These are phyloP conservation scores for Cirrhinus molitorella DNA, from an alignment of 2,797 vertebrate genomes.

Conservation along the genomic window DNA sequence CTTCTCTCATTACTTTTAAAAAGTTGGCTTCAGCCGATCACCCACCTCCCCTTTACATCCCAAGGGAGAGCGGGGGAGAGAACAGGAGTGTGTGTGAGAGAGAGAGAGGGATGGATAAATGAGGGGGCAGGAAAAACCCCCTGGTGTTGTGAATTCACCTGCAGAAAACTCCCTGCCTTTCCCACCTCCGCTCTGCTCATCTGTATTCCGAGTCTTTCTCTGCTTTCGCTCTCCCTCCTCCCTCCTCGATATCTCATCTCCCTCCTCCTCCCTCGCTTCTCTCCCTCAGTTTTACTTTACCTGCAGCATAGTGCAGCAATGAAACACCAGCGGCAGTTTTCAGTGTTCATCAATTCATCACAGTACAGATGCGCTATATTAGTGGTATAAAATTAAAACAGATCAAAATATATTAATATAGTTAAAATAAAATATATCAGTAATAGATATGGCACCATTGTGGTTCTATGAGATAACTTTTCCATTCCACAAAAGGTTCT, in stretches of 20 bases:
- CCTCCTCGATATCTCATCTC: constrained; percentile 36
- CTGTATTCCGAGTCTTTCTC: constrained; percentile 76
- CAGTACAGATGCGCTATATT: no score
- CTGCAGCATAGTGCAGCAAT: constrained; percentile 76
- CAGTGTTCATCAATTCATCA: not conserved
- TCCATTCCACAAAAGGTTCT: not conserved
- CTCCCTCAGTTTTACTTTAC: constrained; percentile 77
- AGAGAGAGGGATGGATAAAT: constrained; percentile 63
- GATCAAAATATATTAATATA: no score
- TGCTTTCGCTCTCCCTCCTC: constrained; percentile 50
- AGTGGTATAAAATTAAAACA: no score
- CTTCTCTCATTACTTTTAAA: constrained; percentile 59
- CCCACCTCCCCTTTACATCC: constrained; percentile 38
- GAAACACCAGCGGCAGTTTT: constrained; percentile 64
- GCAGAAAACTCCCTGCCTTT: constrained; percentile 69
- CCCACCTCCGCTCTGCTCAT: constrained; percentile 76
- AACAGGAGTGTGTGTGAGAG: constrained; percentile 24
- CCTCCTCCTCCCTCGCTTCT: constrained; percentile 70
- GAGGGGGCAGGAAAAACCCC: constrained; percentile 76
- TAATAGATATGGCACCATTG: not conserved
- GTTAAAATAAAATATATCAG: no score
- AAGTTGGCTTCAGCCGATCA: constrained; percentile 68
- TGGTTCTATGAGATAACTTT: not conserved
- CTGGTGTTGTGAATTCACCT: constrained; percentile 80
- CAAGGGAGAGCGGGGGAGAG: constrained; percentile 49